Evolutionary conservation across 2,888 invertebrate species (phyloP), one percentile per base, ranked within the genome.

Genomic region (Branchipolynoe longqiensis): DNA sequence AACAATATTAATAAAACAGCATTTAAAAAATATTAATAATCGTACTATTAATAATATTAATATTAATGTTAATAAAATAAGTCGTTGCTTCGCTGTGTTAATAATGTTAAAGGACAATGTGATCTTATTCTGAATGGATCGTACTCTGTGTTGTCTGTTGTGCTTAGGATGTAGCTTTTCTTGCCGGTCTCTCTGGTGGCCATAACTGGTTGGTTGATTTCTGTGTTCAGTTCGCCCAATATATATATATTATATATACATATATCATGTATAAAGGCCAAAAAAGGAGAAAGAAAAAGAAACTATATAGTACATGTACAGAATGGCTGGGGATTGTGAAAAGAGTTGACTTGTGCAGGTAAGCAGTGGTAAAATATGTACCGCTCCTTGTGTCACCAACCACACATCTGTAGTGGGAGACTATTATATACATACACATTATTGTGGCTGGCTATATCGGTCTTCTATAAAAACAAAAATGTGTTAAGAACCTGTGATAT

Each of bases 401-500:
- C 36, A 69, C 36, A 69, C 38, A n/a, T 38, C 14, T 33, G 69
- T 69, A 36, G 69, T 69, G 69, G 69, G 33, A 69, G 36, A 8
- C 28, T 31, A 25, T 48, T 62, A 31, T 33, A 25, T 3, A 33
- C 38, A 36, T n/a, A n/a, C n/a, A n/a, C n/a, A n/a, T n/a, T n/a
- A n/a, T 36, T 69, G 69, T 69, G 69, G 36, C 33, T 69, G 38
- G 36, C 2, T 69, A n/a, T 8, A 36, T 38, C 69, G 38, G 33
- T 69, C 69, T 69, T 69, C 69, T 69, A 69, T 69, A 33, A 69
- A 12, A 78, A 69, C 38, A 33, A 69, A 12, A 78, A 41, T 78
- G 78, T 78, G 78, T 78, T 78, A 78, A 41, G 41, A 78, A 78
- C 41, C 78, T 78, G 78, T 78, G 78, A 78, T 78, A 78, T 78